Evolutionary conservation across 2,797 vertebrate genomes (phyloP).

Genomic region (Gadopsis bispinosus): DNA sequence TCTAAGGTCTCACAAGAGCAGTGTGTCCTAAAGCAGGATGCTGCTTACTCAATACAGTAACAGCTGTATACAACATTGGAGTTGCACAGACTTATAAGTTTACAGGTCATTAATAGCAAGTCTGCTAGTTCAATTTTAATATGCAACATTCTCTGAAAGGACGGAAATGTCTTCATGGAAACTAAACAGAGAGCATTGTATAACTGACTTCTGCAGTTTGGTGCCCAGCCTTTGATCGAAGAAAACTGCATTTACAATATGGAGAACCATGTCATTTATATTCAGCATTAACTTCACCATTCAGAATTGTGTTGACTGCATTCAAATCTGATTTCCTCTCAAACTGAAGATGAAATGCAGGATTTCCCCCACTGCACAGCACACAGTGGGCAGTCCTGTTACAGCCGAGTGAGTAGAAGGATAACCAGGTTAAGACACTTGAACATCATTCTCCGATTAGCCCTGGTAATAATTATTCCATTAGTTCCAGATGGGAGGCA

Average conservation of each 20-base stretch:
- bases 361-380: conserved; percentile 23
- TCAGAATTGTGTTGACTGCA: conserved; percentile 36
- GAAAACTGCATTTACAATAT: conserved; percentile 27
- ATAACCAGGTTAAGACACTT: conserved; percentile 23
- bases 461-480: conserved; percentile 59
- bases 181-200: background rate
- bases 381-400: conserved; percentile 30
- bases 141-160: conserved; percentile 15
- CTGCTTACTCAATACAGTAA: background rate
- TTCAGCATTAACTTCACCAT: conserved; percentile 48
- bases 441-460: conserved; percentile 41
- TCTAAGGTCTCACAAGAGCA: background rate
- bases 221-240: conserved; percentile 28
- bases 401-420: background rate
- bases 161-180: conserved; percentile 14
- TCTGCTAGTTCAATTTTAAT: conserved; percentile 11
- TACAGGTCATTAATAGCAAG: background rate
- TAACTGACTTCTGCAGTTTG: conserved; percentile 7
- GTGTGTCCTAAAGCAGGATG: background rate
- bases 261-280: conserved; percentile 50
- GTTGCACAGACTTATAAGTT: background rate
- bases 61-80: background rate
- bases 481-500: conserved; percentile 61
- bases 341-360: conserved; percentile 22
- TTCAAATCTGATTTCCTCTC: conserved; percentile 53